Conservation (phyloP, 2,888 invertebrate genomes). For the Torymus auratus region DNA sequence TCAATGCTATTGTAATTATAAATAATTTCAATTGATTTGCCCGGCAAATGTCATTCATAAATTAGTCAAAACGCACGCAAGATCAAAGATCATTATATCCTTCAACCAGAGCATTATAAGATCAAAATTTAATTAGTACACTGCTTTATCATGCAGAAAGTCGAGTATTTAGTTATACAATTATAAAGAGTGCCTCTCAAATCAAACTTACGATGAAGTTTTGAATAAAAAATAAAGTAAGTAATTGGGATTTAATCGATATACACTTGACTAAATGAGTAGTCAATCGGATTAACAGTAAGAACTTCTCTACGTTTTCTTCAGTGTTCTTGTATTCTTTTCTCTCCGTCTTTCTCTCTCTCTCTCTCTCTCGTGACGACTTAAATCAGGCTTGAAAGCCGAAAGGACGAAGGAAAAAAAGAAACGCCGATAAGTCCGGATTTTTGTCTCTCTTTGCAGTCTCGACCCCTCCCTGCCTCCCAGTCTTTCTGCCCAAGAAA, state of each 20-base stretch:
- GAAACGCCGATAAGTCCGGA: not conserved
- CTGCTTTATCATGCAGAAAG: no score
- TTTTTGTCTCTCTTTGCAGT: not conserved
- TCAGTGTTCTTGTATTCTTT: slow-evolving; percentile 2
- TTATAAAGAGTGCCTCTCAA: no score
- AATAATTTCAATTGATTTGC: no score
- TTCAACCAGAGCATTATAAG: no score
- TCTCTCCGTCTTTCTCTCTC: slow-evolving; percentile 10
- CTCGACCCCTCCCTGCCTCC: no score
- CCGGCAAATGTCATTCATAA: no score
- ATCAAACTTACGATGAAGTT: not conserved
- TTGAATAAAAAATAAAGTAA: not conserved
- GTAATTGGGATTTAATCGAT: not conserved
- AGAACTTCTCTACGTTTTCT: slow-evolving; percentile 8
- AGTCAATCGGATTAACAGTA: slow-evolving; percentile 25
- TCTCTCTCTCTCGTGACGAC: slow-evolving; percentile 14
- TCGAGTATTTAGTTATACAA: no score
- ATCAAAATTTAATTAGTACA: no score
- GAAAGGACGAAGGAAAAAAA: slow-evolving; percentile 28
- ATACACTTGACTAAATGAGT: not conserved
- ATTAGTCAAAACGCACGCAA: no score
- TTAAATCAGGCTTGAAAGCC: slow-evolving; percentile 43
- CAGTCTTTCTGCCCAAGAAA: slow-evolving; percentile 3
- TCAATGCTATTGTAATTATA: no score
- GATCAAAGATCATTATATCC: no score